Evolutionary conservation across 1,140 invertebrate genomes (phyloP), one percentile per base, ranked within the genome.

Genomic region (Coelopa frigida): DNA sequence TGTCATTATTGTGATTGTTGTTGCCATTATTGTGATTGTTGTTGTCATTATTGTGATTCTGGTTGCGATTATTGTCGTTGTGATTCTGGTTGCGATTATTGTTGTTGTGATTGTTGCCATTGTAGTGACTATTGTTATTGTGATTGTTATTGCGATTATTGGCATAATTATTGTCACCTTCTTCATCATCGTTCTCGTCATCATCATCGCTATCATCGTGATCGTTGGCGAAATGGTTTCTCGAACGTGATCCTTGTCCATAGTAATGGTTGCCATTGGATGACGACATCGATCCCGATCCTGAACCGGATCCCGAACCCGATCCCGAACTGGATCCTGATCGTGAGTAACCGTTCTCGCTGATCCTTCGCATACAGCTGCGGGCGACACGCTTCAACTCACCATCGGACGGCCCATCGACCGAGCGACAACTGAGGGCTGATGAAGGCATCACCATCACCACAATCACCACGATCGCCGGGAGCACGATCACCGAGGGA

Each of bases 361-460:
- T 40, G 23, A 50, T 33, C 39, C 53, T 55, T 26, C 45, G 55
- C 65, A 69, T 67, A 37, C 66, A 69, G 17, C 27, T 51, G 4
- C 61, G 52, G 8, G 60, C 51, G 11, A 66, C 55, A 8, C 57
- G 48, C 39, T 64, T 65, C 0, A 77, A 43, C 37, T 75, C 71
- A 12, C 61, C 56, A 41, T 73, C 73, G 45, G 67, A 69, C 6
- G 60, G 53, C 7, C 72, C 69, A n/a, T 73, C 73, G 40, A 73
- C 71, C 3, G 72, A 68, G 12, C 67, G 65, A 48, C 75, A 77
- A 32, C 67, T 73, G 4, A 77, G 15, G 1, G 22, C 18, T 14
- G 33, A 6, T 2, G 20, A n/a, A n/a, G n/a, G n/a, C n/a, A n/a
- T n/a, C n/a, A n/a, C n/a, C n/a, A n/a, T n/a, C n/a, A n/a, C n/a